phyloP scores from a whole-genome alignment of 2,797 vertebrate genomes.

The Intellagama lesueurii region DNA sequence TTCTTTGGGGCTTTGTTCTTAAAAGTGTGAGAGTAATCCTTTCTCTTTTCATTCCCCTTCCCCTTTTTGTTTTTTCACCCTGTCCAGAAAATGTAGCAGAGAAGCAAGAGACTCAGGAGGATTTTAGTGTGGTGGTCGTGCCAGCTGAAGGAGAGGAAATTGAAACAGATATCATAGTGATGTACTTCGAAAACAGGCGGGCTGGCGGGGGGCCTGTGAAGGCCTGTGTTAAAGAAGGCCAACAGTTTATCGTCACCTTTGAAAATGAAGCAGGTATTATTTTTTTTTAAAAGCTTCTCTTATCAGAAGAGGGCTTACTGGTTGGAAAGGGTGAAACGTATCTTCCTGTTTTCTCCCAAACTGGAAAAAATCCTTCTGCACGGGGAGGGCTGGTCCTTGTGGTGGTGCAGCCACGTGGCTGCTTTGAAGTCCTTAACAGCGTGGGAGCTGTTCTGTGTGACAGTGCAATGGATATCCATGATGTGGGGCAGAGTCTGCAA shows the following conservation, averaged over 20 bases:
- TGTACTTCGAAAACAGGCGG: conserved; percentile 73
- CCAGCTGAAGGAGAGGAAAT: conserved; percentile 53
- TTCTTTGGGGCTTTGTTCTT: not conserved
- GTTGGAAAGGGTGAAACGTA: not conserved
- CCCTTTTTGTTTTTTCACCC: conserved; percentile 45
- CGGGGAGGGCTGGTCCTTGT: not conserved
- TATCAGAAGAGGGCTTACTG: conserved; percentile 12
- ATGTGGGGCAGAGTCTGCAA: not conserved
- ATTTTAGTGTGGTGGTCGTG: conserved; percentile 46
- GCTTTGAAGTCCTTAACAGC: not conserved
- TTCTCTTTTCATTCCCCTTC: not conserved
- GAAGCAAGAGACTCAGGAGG: conserved; percentile 3
- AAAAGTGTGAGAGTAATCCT: not conserved
- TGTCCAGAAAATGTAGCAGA: conserved; percentile 2
- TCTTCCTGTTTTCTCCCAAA: not conserved
- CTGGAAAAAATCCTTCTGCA: not conserved
- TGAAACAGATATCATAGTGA: conserved; percentile 57
- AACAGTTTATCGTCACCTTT: conserved; percentile 64
- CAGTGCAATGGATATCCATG: not conserved
- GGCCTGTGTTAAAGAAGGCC: conserved; percentile 44
- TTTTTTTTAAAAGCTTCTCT: not conserved
- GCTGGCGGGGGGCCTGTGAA: conserved; percentile 64
- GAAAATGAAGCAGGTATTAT: conserved; percentile 61
- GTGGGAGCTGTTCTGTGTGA: not conserved
- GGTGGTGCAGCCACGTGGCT: not conserved